Evolutionary conservation across 1,140 invertebrate species (phyloP).

Genomic region (Sinella curviseta): DNA sequence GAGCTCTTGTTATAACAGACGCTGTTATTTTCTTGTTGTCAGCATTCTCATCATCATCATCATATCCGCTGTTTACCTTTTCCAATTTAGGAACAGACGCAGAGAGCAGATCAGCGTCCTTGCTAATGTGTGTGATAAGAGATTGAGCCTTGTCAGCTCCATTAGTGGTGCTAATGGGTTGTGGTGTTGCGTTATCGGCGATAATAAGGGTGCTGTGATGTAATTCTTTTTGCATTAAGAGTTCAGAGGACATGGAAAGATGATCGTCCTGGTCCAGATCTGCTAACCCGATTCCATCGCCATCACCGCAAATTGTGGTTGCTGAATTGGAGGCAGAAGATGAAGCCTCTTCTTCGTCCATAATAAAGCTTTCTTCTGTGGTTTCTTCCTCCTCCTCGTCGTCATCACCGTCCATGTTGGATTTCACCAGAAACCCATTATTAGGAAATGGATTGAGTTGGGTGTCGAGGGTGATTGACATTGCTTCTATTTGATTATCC

Average conservation of each 20-base stretch:
- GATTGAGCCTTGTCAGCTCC: not conserved
- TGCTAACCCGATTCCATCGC: not conserved
- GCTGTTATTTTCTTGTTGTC: too few relatives aligned
- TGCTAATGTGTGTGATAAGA: not conserved
- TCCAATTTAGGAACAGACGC: too few relatives aligned
- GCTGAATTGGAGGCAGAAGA: slow-evolving; percentile 7
- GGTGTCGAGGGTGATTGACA: slow-evolving; percentile 42
- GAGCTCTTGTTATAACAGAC: too few relatives aligned
- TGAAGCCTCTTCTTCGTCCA: not conserved
- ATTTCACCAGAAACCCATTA: not conserved
- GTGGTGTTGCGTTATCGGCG: not conserved
- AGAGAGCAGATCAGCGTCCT: too few relatives aligned
- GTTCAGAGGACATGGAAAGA: not conserved
- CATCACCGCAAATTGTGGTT: not conserved
- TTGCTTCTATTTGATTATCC: slow-evolving; percentile 41
- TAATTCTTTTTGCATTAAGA: too few relatives aligned
- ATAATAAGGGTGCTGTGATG: too few relatives aligned
- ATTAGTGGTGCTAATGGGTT: not conserved
- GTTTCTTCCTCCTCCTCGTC: slow-evolving; percentile 27
- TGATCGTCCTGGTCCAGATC: not conserved
- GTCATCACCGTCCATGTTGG: not conserved
- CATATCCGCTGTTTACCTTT: not conserved
- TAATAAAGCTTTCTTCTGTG: not conserved
- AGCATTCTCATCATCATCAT: not conserved
- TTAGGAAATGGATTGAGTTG: not conserved